Evolutionary conservation across 2,888 invertebrate species (phyloP), one percentile per base, ranked within the genome.

Genomic region (Bedellia somnulentella): DNA sequence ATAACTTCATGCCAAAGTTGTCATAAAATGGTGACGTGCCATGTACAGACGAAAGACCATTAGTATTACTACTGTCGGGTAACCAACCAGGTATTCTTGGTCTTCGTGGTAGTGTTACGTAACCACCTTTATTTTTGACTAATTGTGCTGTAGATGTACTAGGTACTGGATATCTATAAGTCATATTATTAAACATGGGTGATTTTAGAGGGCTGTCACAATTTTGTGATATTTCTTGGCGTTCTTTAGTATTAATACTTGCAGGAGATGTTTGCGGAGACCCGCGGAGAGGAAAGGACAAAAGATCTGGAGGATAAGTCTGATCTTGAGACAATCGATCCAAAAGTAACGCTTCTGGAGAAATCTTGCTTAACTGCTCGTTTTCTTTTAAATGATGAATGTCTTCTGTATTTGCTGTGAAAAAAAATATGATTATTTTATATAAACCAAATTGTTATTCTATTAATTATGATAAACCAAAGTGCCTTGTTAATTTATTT

Each of bases 21-120:
- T 93, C 93, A 52, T 92, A 92, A 37, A 62, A 68, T 1, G 73
- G 73, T 34, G 80, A 71, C 3, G 80, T 67, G 6, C 80, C 80
- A 30, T 79, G 64, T 2, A 66, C 27, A 3, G 59, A 62, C 1
- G 52, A 56, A 39, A 78, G 61, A 1, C 71, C 66, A 2, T 79
- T 55, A 32, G 57, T 37, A 50, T 70, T 15, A 63, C 64, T 32
- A 59, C 66, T 40, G 57, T 83, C 45, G 66, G 81, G 48, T 73
- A 81, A 81, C 80, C 87, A 85, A 46, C 84, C 86, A 2, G 81
- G 81, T 1, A 83, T 81, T 35, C 89, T 76, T 0, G 90, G 91
- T 49, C 87, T 79, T 41, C 92, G 79, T 0, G 92, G 92, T 35
- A 92, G 84, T 4, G 92, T 92, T n/a, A 90, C 89, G 58, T 91